These are phyloP conservation scores for Apoda limacodes DNA, from an alignment of 2,888 invertebrate species.

Conservation along the genomic window DNA sequence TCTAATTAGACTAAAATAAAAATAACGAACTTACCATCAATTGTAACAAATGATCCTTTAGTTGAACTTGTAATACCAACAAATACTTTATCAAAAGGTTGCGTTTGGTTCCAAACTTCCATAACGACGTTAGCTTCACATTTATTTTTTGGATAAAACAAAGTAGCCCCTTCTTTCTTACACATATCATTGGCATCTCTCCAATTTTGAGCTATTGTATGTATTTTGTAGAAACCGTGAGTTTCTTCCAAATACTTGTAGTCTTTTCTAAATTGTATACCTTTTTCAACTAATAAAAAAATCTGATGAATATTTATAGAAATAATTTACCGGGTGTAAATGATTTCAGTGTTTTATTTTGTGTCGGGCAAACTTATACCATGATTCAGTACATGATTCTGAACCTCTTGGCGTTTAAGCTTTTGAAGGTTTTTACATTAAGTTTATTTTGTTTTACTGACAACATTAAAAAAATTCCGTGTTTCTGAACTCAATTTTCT, in stretches of 20 bases:
- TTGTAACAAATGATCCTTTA: conserved; percentile 5
- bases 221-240: conserved; percentile 41
- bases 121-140: conserved; percentile 30
- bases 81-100: conserved; percentile 25
- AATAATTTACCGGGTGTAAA: no score
- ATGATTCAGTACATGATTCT: no score
- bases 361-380: no score
- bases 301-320: conserved; percentile 10
- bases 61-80: conserved; percentile 33
- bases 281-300: conserved; percentile 34
- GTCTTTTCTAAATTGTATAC: conserved; percentile 38
- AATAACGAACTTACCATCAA: conserved; percentile 4
- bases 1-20: no score
- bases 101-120: conserved; percentile 26
- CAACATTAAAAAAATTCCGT: no score
- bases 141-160: conserved; percentile 39
- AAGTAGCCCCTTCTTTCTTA: conserved; percentile 33
- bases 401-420: no score
- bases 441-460: no score
- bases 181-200: conserved; percentile 35
- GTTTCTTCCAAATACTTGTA: conserved; percentile 33
- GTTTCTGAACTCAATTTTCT: no score
- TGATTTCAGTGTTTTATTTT: no score
- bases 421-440: no score
- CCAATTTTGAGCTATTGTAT: conserved; percentile 37